Evolutionary conservation across 2,888 invertebrate species (phyloP).

Genomic region (Harpalus rubripes): DNA sequence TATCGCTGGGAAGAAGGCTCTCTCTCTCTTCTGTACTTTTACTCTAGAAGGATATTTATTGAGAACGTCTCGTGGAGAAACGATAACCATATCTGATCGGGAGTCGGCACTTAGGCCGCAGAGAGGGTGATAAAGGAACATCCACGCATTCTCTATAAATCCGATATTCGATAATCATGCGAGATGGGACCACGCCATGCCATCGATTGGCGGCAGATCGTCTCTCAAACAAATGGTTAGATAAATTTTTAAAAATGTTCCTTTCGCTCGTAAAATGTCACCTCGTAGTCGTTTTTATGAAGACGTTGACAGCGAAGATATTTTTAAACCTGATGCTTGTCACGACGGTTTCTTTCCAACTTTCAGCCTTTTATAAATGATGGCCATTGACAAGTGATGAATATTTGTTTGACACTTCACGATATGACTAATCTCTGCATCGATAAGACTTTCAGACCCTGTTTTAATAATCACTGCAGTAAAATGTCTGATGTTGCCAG

Average conservation of each 20-base stretch:
- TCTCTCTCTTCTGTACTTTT: no score
- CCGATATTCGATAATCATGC: slow-evolving; percentile 61
- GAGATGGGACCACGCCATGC: slow-evolving; percentile 31
- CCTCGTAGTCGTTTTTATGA: slow-evolving; percentile 61
- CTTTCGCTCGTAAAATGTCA: slow-evolving; percentile 58
- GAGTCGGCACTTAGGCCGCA: slow-evolving; percentile 50
- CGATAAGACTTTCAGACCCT: background rate
- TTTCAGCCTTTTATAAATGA: slow-evolving; percentile 36
- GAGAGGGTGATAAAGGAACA: slow-evolving; percentile 64
- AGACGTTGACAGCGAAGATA: slow-evolving; percentile 62
- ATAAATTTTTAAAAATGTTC: slow-evolving; percentile 65
- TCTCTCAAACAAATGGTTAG: slow-evolving; percentile 60
- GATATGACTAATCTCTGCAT: slow-evolving; percentile 29
- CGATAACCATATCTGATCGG: slow-evolving; percentile 65
- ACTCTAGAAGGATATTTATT: slow-evolving; percentile 54
- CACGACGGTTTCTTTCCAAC: slow-evolving; percentile 31
- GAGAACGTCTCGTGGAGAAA: slow-evolving; percentile 39
- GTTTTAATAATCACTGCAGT: no score
- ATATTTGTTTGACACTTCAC: slow-evolving; percentile 33
- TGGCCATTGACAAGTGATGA: slow-evolving; percentile 47
- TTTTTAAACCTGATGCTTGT: slow-evolving; percentile 61
- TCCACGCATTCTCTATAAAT: slow-evolving; percentile 57
- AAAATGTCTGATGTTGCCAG: no score
- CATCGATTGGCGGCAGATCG: slow-evolving; percentile 13
- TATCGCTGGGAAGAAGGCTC: background rate